A percentile compares a stretch with the other conserved stretches of the same genome.
Evolutionary conservation across 2,888 invertebrate genomes (phyloP).

Genomic region (Leucophora obtusa): DNA sequence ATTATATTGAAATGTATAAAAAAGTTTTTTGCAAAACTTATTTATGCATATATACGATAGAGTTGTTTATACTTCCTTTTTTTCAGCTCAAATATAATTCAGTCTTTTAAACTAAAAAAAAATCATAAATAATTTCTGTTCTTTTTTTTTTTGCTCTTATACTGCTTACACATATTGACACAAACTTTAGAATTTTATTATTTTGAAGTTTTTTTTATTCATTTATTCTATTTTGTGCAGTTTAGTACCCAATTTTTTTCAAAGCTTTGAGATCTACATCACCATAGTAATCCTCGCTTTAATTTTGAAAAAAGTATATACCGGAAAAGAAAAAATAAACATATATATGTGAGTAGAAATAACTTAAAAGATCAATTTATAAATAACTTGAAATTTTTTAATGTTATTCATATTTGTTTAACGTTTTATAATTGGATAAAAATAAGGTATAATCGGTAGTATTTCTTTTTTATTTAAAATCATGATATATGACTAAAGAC

Average conservation of each 20-base stretch:
- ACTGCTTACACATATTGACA: conserved; percentile 19
- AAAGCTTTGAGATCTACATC: conserved; percentile 92
- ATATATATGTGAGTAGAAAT: background rate
- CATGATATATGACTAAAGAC: too few species aligned
- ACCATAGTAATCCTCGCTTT: conserved; percentile 94
- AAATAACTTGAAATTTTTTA: too few species aligned
- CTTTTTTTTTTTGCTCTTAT: conserved; percentile 2
- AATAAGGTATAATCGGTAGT: too few species aligned
- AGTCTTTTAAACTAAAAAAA: conserved; percentile 37
- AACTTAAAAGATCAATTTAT: too few species aligned
- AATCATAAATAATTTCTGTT: conserved; percentile 16
- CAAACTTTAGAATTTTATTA: conserved; percentile 29
- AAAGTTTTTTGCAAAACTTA: conserved; percentile 8
- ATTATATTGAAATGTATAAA: background rate
- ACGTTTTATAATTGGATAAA: too few species aligned
- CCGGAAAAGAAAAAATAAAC: conserved; percentile 53
- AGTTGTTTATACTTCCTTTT: conserved; percentile 17
- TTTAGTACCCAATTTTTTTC: conserved; percentile 85
- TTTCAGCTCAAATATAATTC: conserved; percentile 21
- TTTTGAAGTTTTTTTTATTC: conserved; percentile 18
- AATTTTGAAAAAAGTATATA: conserved; percentile 67
- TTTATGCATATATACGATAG: conserved; percentile 6
- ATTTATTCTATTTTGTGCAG: conserved; percentile 8
- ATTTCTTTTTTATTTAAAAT: too few species aligned
- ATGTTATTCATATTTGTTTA: too few species aligned